Percentiles rank a stretch among this genome's conserved stretches.
Evolutionary conservation across 2,888 invertebrate genomes (phyloP).

Genomic region (Odontomyia ornata): DNA sequence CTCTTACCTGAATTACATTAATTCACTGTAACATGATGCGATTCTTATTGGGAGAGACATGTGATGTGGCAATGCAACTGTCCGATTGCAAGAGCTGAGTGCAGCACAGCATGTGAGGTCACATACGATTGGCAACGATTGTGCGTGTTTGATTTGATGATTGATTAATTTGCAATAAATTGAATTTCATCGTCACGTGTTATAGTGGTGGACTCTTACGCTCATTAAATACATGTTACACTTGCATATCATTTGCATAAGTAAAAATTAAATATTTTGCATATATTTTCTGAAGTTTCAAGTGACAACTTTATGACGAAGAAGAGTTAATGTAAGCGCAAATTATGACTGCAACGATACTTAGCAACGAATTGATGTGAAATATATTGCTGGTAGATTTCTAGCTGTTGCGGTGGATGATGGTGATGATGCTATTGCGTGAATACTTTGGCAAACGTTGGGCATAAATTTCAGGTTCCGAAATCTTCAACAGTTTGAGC

Average conservation of each 20-base stretch:
- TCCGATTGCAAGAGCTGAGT: background rate
- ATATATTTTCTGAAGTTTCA: constrained; percentile 1
- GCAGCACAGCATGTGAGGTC: background rate
- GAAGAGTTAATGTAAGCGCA: background rate
- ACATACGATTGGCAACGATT: background rate
- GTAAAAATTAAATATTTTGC: background rate
- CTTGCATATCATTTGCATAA: constrained; percentile 26
- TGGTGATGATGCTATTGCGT: background rate
- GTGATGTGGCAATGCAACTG: background rate
- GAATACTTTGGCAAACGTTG: constrained; percentile 12
- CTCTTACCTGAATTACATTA: background rate
- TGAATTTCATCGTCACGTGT: background rate
- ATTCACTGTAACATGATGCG: background rate
- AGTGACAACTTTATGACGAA: background rate
- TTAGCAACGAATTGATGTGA: constrained; percentile 4
- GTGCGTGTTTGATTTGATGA: background rate
- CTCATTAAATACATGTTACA: background rate
- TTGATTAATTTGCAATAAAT: constrained; percentile 8
- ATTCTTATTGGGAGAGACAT: constrained; percentile 20
- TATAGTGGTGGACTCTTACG: background rate
- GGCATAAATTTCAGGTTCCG: constrained; percentile 2
- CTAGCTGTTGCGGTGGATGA: background rate
- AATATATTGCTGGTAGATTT: background rate
- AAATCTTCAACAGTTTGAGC: background rate
- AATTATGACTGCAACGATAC: background rate